These are phyloP conservation scores for Leptopilina clavipes DNA, from an alignment of 1,140 invertebrate genomes.

Conservation along the genomic window DNA sequence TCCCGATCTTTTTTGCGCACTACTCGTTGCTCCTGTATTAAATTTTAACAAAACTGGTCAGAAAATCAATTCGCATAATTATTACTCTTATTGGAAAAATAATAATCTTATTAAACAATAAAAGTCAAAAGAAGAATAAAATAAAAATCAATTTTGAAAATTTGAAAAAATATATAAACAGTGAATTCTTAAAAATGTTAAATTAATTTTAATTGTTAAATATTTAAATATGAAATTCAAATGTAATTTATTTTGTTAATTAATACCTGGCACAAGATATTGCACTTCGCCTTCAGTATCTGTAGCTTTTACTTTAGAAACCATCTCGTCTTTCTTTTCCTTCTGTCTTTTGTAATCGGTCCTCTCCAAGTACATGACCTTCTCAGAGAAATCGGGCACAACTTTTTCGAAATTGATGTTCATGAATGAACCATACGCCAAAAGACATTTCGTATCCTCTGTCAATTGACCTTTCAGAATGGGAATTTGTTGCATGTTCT, in stretches of 20 bases:
- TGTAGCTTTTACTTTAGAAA: conserved; percentile 73
- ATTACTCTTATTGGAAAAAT: background rate
- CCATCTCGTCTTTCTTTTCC: conserved; percentile 64
- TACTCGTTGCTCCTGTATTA: conserved; percentile 54
- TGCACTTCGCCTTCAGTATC: conserved; percentile 72
- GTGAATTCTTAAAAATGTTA: too few relatives aligned
- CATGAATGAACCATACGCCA: conserved; percentile 77
- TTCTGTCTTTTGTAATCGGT: conserved; percentile 71
- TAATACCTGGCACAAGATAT: conserved; percentile 71
- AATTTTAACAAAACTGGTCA: conserved; percentile 28
- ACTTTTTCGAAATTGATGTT: conserved; percentile 80
- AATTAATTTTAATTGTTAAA: too few relatives aligned
- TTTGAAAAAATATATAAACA: background rate
- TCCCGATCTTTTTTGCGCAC: conserved; percentile 68
- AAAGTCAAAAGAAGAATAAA: background rate
- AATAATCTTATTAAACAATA: background rate
- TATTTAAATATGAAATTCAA: background rate
- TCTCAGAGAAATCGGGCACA: conserved; percentile 76
- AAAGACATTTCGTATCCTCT: conserved; percentile 73
- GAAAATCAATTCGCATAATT: background rate
- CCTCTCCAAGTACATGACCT: conserved; percentile 77
- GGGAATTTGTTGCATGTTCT: conserved; percentile 75
- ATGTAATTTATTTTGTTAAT: background rate
- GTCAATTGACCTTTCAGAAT: conserved; percentile 73
- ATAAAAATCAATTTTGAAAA: too few relatives aligned